Percentiles rank a stretch among this genome's conserved stretches.
Evolutionary conservation across 2,113 vertebrate genomes (phyloP).

Genomic region (Desmodus rotundus): DNA sequence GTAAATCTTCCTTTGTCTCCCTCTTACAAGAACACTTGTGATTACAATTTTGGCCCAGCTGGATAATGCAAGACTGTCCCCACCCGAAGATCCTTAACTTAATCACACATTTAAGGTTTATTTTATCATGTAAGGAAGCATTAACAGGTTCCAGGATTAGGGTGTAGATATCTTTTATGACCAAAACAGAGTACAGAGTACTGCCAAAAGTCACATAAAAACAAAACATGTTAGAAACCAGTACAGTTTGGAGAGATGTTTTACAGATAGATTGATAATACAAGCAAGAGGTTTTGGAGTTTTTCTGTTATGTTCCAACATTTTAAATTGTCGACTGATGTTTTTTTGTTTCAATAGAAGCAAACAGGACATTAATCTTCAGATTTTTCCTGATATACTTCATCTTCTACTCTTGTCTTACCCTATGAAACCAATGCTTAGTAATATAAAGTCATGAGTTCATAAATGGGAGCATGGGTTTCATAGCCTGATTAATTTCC

Average conservation of each 20-base stretch:
- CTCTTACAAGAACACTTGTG: not conserved
- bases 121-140: not conserved
- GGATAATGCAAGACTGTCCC: not conserved
- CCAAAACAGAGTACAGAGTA: not conserved
- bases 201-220: conserved; percentile 7
- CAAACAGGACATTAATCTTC: not conserved
- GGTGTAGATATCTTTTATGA: not conserved
- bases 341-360: not conserved
- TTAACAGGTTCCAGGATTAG: not conserved
- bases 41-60: not conserved
- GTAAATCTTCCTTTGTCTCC: not conserved
- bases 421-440: not conserved
- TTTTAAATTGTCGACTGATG: conserved; percentile 22
- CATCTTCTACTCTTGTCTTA: conserved; percentile 13
- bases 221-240: conserved; percentile 20
- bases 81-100: not conserved
- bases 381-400: not conserved
- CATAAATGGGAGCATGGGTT: not conserved
- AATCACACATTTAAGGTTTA: not conserved
- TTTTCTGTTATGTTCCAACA: not conserved
- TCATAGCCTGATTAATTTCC: not conserved
- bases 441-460: not conserved
- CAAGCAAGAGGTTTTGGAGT: not conserved
- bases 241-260: not conserved
- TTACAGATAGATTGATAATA: not conserved